These are phyloP conservation scores for Apteryx owenii DNA, from an alignment of 2,113 vertebrate genomes.

Conservation along the genomic window DNA sequence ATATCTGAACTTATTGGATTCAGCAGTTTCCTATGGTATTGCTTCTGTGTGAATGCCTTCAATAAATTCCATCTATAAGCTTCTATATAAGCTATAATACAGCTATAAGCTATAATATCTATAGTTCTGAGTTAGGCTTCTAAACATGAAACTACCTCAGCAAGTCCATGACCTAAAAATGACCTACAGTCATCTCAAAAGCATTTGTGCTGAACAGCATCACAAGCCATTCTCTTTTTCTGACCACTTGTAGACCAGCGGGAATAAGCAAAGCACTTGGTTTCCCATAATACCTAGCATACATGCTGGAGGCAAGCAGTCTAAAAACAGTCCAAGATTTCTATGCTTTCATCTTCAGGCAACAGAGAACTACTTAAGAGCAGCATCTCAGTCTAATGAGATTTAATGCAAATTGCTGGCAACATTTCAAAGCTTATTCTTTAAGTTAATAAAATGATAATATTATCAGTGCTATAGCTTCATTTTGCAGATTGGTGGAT, in stretches of 20 bases:
- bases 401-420: slow-evolving; percentile 39
- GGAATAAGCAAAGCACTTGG: background rate
- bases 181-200: background rate
- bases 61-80: background rate
- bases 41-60: background rate
- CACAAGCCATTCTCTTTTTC: background rate
- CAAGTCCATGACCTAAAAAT: background rate
- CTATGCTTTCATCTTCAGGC: slow-evolving; percentile 17
- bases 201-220: background rate
- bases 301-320: background rate
- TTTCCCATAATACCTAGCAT: background rate
- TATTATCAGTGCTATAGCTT: slow-evolving; percentile 16
- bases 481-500: background rate
- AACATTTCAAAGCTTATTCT: slow-evolving; percentile 37
- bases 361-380: background rate
- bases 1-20: background rate
- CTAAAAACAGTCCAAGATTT: slow-evolving; percentile 25
- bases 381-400: background rate
- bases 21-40: background rate
- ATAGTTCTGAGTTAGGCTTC: background rate
- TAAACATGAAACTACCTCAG: background rate
- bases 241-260: background rate
- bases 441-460: slow-evolving; percentile 33
- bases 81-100: background rate
- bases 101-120: background rate